Percentiles rank a stretch among this genome's conserved stretches.
Evolutionary conservation across 2,888 invertebrate genomes (phyloP).

Genomic region (Spilarctia lutea): DNA sequence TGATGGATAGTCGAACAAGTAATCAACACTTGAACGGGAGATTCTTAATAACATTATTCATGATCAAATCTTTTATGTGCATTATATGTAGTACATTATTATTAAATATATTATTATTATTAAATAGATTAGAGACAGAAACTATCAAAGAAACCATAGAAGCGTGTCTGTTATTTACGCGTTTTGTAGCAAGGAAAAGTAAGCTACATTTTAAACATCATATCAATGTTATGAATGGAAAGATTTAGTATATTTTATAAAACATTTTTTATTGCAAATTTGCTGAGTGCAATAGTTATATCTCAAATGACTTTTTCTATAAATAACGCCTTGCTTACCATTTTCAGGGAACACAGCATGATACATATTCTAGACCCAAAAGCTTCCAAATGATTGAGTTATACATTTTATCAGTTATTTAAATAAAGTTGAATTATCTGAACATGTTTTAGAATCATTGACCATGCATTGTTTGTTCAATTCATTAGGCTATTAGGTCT

Average conservation of each 20-base stretch:
- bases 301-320: neutral
- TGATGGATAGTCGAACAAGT: slow-evolving; percentile 33
- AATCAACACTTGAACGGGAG: slow-evolving; percentile 25
- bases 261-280: neutral
- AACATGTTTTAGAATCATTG: neutral
- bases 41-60: slow-evolving; percentile 33
- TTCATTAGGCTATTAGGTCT: neutral
- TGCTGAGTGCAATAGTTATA: neutral
- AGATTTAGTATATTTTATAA: neutral
- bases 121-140: slow-evolving; percentile 11
- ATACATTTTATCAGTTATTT: too few relatives aligned
- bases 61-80: slow-evolving; percentile 27
- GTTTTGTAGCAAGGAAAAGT: neutral
- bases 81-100: slow-evolving; percentile 21
- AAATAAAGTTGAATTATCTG: neutral
- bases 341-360: neutral
- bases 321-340: neutral
- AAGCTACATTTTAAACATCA: neutral
- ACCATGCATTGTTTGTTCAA: neutral
- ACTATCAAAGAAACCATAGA: neutral
- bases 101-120: slow-evolving; percentile 10
- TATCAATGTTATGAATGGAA: neutral
- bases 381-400: neutral
- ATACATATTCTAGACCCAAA: neutral
- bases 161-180: neutral